Base-by-base conservation (phyloP, 2,888 invertebrate species). In the Ophion ventricosus region DNA sequence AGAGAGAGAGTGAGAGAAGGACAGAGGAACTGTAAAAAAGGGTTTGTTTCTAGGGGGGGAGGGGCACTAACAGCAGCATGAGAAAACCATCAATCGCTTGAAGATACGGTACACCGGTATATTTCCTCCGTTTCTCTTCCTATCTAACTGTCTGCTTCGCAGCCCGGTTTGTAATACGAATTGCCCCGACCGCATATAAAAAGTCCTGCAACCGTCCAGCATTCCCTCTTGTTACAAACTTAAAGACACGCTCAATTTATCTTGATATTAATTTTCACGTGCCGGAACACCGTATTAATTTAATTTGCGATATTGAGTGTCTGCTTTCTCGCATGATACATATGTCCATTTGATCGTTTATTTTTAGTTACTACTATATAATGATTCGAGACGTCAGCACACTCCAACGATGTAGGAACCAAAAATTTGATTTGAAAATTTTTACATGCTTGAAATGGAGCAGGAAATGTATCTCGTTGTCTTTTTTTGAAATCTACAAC, bases 51-150 rank as follows among this genome's bases (percentile, higher is more conserved):
- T 56, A 7, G 57, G 57, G 35, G 20, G 43, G 79, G 26, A 43
- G 56, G 72, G 69, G 26, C 57, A 76, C 57, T 14, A 40, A 43
- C 75, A 57, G 64, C 26, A 67, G 72, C 80, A 76, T 80, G 83
- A 70, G 75, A 80, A 83, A 76, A 72, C 76, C 72, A 66, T 76
- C 75, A 81, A 81, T 81, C 63, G 75, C 63, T 81, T 35, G 80
- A 59, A 54, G 76, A 72, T 76, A 59, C 80, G 64, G 72, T 72
- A 72, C 66, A 83, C 43, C 63, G 59, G 26, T 75, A 29, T 35
- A 64, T 40, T 54, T 35, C 59, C 57, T 25, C 26, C 29, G 43
- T 56, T 23, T 63, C 75, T 74, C 63, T 59, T 56, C 10, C 40
- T 54, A 64, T 59, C 77, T 35, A 26, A 29, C 43, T 20, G 49